Evolutionary conservation across 2,888 invertebrate genomes (phyloP), one percentile per base, ranked within the genome.

Genomic region (Chydorus sphaericus): DNA sequence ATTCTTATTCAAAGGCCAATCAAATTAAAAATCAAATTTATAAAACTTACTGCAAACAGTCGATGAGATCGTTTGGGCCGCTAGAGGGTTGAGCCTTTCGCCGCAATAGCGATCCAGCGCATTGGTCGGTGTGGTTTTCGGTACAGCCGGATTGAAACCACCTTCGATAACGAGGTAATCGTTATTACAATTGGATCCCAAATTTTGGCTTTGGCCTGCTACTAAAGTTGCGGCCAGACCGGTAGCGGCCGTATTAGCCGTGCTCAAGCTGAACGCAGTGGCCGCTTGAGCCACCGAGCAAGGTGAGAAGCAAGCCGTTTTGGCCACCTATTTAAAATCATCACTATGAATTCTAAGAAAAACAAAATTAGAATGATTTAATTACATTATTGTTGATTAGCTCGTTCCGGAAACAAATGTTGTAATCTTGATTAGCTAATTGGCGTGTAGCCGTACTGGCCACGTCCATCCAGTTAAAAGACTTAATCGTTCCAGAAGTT

Each of bases 391-490:
- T 44, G 7, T 2, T 26, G 5, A 1, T 23, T 11, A 44, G 28
- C 28, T 44, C 44, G 14, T 23, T 44, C 4, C 44, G 44, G 44
- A 44, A 44, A 23, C 44, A 44, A n/a, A 44, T 44, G 44, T 16
- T 44, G 44, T 44, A 44, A 23, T 44, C 20, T 10, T 44, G 44
- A 44, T 44, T 44, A 28, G 44, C 44, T 23, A 44, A 44, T n/a
- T 44, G 44, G 1, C 44, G 23, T 1, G 44, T 44, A 20, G 26
- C 23, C 2, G 5, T 10, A 5, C 44, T 10, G 6, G 3, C 26
- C 3, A 44, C 44, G 26, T 44, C 44, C 28, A 23, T 14, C 44
- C 44, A 53, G 16, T 53, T 53, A 23, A 37, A 53, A 11, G 37
- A 26, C 10, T n/a, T 38, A 5, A 53, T 36, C 2, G 23, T 53